Evolutionary conservation across 2,113 vertebrate genomes (phyloP).

Genomic region (Hippocampus guttulatus): DNA sequence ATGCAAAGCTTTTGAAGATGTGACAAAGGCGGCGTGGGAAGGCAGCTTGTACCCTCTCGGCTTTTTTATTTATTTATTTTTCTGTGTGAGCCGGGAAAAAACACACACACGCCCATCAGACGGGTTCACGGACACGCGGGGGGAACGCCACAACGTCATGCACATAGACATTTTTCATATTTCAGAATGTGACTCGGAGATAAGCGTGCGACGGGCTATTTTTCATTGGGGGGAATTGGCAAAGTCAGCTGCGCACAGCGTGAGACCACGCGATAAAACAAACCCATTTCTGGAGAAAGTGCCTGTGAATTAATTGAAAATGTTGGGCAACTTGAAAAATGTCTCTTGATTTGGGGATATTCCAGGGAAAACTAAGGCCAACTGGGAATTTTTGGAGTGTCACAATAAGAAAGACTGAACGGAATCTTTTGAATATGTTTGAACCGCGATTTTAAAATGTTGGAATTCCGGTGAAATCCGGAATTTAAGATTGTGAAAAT

Average conservation of each 20-base stretch:
- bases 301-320: not conserved
- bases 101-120: conserved; percentile 3
- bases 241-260: not conserved
- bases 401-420: too few species aligned
- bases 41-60: conserved; percentile 47
- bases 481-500: too few species aligned
- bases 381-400: too few species aligned
- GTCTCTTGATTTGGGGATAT: not conserved
- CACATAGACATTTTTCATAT: conserved; percentile 65
- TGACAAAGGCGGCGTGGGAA: conserved; percentile 36
- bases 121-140: conserved; percentile 33
- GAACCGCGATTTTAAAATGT: too few species aligned
- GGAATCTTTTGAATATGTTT: too few species aligned
- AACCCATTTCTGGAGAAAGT: too few species aligned
- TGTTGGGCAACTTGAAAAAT: not conserved
- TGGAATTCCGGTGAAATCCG: too few species aligned
- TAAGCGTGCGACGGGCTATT: conserved; percentile 19
- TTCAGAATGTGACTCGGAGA: conserved; percentile 24
- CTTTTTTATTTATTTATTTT: conserved; percentile 36
- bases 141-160: conserved; percentile 63
- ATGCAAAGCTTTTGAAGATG: conserved; percentile 5
- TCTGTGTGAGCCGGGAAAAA: not conserved
- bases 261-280: too few species aligned
- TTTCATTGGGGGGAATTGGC: conserved; percentile 26
- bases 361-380: not conserved